Evolutionary conservation across 1,140 invertebrate genomes (phyloP).

Genomic region (Melanaphis sacchari): DNA sequence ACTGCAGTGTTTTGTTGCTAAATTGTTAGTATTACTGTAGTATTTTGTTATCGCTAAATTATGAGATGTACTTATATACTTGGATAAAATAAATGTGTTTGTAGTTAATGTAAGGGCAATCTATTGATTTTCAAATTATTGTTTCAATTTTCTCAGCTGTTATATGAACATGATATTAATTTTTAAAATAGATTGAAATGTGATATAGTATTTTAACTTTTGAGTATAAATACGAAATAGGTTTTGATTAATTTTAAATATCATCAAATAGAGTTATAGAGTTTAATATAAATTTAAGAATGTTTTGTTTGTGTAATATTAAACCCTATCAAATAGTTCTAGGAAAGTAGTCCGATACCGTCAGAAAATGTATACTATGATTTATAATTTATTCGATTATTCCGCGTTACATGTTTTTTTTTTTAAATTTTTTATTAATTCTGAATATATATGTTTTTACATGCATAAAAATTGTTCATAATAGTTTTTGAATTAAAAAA

Average conservation of each 20-base stretch:
- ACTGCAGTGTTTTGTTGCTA: too few species aligned
- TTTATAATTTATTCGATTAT: background rate
- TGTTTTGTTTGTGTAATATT: background rate
- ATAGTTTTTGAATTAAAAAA: background rate
- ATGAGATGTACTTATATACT: too few species aligned
- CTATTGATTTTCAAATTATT: background rate
- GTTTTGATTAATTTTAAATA: background rate
- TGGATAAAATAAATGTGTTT: background rate
- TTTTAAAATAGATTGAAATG: background rate
- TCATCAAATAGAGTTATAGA: too few species aligned
- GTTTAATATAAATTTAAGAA: background rate
- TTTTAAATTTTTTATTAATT: background rate
- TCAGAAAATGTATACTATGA: background rate
- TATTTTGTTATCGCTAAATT: too few species aligned
- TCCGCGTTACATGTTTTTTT: background rate
- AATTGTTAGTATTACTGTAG: background rate
- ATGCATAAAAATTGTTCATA: background rate
- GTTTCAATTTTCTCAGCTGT: background rate
- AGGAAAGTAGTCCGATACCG: background rate
- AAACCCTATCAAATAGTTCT: background rate
- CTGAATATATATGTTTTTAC: background rate
- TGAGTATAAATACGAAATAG: background rate
- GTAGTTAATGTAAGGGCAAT: background rate
- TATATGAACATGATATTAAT: too few species aligned
- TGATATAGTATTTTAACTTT: background rate